Conservation (phyloP, 2,113 vertebrate species). For the Pongo abelii region DNA sequence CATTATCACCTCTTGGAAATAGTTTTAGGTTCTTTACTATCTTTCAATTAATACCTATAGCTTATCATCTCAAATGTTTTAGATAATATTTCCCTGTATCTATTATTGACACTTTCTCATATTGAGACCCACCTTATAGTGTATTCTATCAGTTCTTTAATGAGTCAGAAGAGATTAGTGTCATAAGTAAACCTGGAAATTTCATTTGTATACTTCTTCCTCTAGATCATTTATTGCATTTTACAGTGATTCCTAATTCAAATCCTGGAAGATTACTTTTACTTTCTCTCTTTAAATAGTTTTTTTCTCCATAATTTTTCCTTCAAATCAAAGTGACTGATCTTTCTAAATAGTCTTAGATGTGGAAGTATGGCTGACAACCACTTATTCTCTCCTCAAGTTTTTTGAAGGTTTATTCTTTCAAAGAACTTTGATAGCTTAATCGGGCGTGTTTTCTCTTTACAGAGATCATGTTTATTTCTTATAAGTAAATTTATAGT, state of each 20-base stretch:
- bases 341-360: constrained; percentile 42
- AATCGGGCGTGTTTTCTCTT: constrained; percentile 17
- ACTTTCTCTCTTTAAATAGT: constrained; percentile 37
- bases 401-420: constrained; percentile 23
- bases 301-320: constrained; percentile 7
- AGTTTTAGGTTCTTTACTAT: background rate
- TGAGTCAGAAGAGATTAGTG: background rate
- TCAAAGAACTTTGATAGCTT: background rate
- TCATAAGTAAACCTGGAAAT: background rate
- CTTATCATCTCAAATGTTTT: background rate
- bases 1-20: constrained; percentile 16
- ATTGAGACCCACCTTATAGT: background rate
- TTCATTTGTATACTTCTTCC: background rate
- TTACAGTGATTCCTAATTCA: constrained; percentile 8
- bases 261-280: background rate
- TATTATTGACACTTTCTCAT: background rate
- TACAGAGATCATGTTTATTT: background rate
- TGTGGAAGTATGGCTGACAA: background rate
- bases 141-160: background rate
- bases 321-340: background rate
- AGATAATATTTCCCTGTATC: background rate
- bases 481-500: background rate
- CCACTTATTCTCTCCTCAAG: background rate
- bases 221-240: constrained; percentile 2
- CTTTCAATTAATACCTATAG: background rate